Conservation (phyloP, 2,888 invertebrate genomes). For the Torymus auratus region DNA sequence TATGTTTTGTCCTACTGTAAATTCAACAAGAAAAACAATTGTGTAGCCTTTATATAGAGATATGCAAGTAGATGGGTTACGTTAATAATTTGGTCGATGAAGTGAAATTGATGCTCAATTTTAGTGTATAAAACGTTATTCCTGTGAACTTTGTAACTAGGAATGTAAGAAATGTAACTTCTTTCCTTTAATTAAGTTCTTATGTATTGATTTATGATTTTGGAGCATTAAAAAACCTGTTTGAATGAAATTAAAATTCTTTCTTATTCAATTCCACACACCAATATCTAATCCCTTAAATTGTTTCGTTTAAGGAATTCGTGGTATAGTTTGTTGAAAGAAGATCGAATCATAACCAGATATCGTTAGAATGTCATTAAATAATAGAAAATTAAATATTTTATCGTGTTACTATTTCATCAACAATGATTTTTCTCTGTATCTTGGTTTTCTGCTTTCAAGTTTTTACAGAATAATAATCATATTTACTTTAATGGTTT, state of each 20-base stretch:
- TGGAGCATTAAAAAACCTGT: slow-evolving; percentile 54
- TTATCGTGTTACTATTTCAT: no score
- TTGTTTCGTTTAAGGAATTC: no score
- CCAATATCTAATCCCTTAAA: no score
- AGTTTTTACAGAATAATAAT: no score
- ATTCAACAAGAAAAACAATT: slow-evolving; percentile 4
- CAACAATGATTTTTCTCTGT: no score
- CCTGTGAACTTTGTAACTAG: slow-evolving; percentile 43
- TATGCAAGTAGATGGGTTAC: slow-evolving; percentile 5
- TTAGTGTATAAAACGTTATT: slow-evolving; percentile 18
- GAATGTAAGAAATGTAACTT: slow-evolving; percentile 45
- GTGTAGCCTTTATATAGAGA: slow-evolving; percentile 20
- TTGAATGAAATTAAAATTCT: slow-evolving; percentile 20
- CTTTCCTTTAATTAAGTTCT: slow-evolving; percentile 36
- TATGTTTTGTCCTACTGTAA: background rate
- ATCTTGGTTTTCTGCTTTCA: no score
- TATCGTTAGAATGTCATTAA: no score
- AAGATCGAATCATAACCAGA: no score
- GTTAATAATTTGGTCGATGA: slow-evolving; percentile 20
- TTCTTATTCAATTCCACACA: no score
- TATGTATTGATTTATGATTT: slow-evolving; percentile 52
- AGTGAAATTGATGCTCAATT: slow-evolving; percentile 19
- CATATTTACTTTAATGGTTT: no score
- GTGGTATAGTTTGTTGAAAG: no score
- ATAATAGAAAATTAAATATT: no score